phyloP scores from a whole-genome alignment of 2,113 vertebrate genomes.

The Zosterops borbonicus region DNA sequence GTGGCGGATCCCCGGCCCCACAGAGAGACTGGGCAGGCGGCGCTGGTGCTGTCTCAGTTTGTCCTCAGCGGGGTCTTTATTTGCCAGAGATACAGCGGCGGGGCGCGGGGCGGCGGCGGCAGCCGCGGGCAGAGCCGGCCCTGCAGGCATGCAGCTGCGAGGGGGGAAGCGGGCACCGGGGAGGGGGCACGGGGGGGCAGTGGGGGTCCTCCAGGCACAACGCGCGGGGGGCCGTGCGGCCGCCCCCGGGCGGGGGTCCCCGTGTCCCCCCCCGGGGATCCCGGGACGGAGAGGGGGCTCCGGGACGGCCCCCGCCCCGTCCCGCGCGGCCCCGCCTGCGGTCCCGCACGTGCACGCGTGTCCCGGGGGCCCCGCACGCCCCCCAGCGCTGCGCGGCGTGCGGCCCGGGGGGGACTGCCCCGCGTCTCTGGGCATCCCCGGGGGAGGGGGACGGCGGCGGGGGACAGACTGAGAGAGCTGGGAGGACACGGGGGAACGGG shows the following conservation, averaged over 20 bases:
- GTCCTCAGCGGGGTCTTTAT: constrained; percentile 63
- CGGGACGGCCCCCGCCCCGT: neutral
- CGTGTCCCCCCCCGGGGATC: neutral
- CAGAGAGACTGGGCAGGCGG: constrained; percentile 22
- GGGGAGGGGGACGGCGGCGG: neutral
- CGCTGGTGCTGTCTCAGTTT: constrained; percentile 47
- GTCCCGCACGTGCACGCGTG: neutral
- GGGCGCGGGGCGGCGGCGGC: neutral
- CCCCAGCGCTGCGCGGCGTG: neutral
- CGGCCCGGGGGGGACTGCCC: neutral
- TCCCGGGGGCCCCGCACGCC: neutral
- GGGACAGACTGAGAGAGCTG: neutral
- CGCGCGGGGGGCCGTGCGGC: neutral
- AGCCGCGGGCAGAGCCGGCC: constrained; percentile 48
- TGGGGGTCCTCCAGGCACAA: neutral
- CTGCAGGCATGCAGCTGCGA: constrained; percentile 59
- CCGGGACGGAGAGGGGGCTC: neutral
- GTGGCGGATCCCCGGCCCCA: neutral
- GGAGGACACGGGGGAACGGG: neutral
- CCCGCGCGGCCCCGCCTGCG: neutral
- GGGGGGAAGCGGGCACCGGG: neutral
- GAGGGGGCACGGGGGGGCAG: too few species aligned
- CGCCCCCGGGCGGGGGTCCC: neutral
- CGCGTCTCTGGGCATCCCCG: neutral
- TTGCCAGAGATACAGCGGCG: constrained; percentile 54